Conservation (phyloP, 1,140 invertebrate species). For the Euura lappo region DNA sequence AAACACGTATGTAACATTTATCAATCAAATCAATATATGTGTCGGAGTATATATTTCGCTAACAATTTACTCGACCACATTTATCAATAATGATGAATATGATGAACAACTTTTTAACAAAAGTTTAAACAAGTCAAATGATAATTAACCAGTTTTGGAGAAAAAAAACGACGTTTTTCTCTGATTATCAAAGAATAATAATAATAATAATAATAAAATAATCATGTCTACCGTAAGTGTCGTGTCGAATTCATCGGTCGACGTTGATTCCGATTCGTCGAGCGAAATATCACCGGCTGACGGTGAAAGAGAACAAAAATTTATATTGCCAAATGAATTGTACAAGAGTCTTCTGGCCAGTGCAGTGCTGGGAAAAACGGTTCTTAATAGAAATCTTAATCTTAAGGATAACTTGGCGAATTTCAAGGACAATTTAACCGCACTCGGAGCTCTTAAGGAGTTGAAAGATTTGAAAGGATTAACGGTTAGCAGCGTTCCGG, state of each 20-base stretch:
- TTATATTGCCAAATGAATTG: conserved; percentile 75
- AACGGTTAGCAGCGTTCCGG: conserved; percentile 56
- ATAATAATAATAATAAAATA: neutral
- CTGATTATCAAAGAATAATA: no score
- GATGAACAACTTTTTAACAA: no score
- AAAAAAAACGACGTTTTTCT: no score
- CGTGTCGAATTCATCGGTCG: conserved; percentile 57
- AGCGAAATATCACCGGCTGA: conserved; percentile 33
- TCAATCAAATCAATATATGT: no score
- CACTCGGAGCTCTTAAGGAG: conserved; percentile 53
- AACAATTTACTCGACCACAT: no score
- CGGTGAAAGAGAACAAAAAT: conserved; percentile 53
- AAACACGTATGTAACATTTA: neutral
- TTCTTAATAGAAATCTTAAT: conserved; percentile 54
- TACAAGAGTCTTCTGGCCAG: conserved; percentile 79
- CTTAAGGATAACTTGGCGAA: conserved; percentile 56
- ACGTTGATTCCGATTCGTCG: conserved; percentile 57
- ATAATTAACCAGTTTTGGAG: no score
- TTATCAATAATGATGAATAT: no score
- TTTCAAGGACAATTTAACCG: conserved; percentile 55
- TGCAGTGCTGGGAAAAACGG: conserved; percentile 65
- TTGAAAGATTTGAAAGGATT: conserved; percentile 55
- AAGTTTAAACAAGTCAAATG: no score
- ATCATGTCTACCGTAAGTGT: conserved; percentile 58
- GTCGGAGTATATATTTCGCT: no score